Conservation (phyloP, 2,888 invertebrate genomes). For the Lydus trimaculatus region DNA sequence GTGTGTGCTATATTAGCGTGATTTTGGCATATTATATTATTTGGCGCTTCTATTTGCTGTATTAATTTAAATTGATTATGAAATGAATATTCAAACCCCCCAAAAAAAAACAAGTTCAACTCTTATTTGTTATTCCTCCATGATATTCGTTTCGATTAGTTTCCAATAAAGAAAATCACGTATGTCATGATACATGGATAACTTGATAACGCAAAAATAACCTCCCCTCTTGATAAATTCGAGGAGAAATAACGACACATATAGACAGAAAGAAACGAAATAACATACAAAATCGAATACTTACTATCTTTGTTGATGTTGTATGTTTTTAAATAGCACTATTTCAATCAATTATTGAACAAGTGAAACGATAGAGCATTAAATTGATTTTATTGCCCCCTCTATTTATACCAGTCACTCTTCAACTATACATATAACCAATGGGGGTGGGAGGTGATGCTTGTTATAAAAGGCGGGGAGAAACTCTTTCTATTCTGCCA, state of each 20-base stretch:
- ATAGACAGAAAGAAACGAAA: not conserved
- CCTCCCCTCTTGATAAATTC: not conserved
- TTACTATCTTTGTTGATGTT: constrained; percentile 36
- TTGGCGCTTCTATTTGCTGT: constrained; percentile 51
- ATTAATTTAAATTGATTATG: constrained; percentile 54
- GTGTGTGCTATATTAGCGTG: constrained; percentile 41
- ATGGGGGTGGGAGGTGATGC: constrained; percentile 54
- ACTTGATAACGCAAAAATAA: not conserved
- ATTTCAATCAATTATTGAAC: constrained; percentile 51
- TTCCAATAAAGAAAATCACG: not conserved
- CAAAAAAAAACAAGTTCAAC: not conserved
- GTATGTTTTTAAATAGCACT: constrained; percentile 22
- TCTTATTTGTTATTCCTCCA: not conserved
- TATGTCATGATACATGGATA: not conserved
- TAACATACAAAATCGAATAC: not conserved
- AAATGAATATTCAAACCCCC: not conserved
- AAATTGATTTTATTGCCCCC: constrained; percentile 63
- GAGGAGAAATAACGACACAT: too few species aligned
- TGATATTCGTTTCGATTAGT: not conserved
- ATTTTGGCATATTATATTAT: constrained; percentile 56
- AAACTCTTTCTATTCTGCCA: constrained; percentile 55
- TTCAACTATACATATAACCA: constrained; percentile 43
- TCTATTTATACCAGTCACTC: constrained; percentile 40
- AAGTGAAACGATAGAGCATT: constrained; percentile 56
- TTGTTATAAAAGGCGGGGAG: constrained; percentile 55